Base-by-base conservation (phyloP, 2,888 invertebrate species). In the Dimorphilus gyrociliatus region DNA sequence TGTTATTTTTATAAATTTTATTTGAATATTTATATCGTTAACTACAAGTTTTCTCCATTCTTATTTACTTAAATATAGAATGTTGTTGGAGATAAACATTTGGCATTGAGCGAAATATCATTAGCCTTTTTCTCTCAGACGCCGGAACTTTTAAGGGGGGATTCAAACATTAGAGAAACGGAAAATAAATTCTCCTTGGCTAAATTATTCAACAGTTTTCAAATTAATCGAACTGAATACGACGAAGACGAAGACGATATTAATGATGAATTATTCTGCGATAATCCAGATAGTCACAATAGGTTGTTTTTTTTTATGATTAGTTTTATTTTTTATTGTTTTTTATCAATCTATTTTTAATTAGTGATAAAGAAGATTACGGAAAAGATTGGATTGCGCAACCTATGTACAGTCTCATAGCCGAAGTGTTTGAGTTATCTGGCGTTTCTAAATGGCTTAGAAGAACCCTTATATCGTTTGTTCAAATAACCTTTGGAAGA, bases 61-160 rank as follows among this genome's bases (percentile, higher is more conserved):
- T n/a, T n/a, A n/a, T n/a, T n/a, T n/a, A n/a, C n/a, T n/a, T n/a
- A n/a, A n/a, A n/a, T n/a, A n/a, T n/a, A n/a, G n/a, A n/a, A n/a
- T n/a, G n/a, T n/a, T n/a, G n/a, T n/a, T n/a, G n/a, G n/a, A n/a
- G 82, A 85, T 52, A 84, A 84, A 39, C 71, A 76, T 46, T 66
- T 85, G 43, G 80, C 80, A 60, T 80, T 81, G 65, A 78, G 82
- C 55, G 85, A 86, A 65, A 79, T 81, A 30, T 70, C 86, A 41
- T 86, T 84, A 55, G 75, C 80, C 37, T 86, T 86, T 64, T 69
- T 86, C n/a, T 81, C 82, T 57, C 84, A 84, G 3, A 82, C 81
- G 58, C 81, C 84, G 1, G 82, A 84, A 54, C 13, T 25, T 8
- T 25, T 28, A 8, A 10, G 10, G 30, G 29, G n/a, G n/a, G 8